These are phyloP conservation scores for Scopus umbretta DNA, from an alignment of 2,113 vertebrate genomes.

Conservation along the genomic window DNA sequence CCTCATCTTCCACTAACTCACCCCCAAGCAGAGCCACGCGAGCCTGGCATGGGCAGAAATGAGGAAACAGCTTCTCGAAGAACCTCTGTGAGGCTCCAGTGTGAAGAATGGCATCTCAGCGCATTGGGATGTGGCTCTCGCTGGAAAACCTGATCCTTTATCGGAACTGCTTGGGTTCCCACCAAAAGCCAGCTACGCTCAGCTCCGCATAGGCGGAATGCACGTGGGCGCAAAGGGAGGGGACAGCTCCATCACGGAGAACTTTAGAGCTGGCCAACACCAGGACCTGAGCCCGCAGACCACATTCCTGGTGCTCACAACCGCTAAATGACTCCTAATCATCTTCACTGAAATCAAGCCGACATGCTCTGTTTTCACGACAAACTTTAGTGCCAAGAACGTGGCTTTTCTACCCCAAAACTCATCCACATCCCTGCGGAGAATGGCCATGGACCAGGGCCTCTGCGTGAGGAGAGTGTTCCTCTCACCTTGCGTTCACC, in stretches of 20 bases:
- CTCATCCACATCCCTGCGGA: background rate
- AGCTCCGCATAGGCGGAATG: background rate
- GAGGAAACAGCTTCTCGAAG: background rate
- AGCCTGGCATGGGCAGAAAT: background rate
- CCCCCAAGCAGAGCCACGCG: background rate
- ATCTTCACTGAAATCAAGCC: background rate
- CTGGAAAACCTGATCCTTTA: background rate
- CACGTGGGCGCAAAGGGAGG: background rate
- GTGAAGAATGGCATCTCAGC: background rate
- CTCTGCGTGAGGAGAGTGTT: background rate
- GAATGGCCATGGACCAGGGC: accelerated
- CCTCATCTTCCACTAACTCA: background rate
- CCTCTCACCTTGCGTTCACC: background rate
- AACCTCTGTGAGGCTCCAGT: background rate
- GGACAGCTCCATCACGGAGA: background rate
- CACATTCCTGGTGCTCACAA: background rate
- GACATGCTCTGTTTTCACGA: background rate
- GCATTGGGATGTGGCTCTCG: background rate
- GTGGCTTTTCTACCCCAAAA: background rate
- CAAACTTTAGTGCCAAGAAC: background rate
- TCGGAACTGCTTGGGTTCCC: background rate
- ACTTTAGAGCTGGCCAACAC: background rate
- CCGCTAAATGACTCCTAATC: background rate
- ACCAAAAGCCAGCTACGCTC: background rate
- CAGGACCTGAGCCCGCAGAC: background rate